Evolutionary conservation across 1,140 invertebrate genomes (phyloP).

Genomic region (Drosophila asahinai): DNA sequence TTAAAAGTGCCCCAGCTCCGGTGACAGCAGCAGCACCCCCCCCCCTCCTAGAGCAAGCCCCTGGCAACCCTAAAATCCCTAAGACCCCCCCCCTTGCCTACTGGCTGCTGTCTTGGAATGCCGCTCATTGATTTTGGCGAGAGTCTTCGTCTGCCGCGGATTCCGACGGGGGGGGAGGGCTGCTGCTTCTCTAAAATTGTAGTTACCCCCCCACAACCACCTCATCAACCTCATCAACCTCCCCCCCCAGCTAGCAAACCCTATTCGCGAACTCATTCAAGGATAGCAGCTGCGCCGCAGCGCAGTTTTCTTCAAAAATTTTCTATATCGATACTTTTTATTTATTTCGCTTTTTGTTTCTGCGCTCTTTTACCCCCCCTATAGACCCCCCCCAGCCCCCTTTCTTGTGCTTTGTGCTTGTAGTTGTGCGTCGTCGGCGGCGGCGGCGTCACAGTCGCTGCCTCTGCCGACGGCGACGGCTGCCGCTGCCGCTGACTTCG

Average conservation of each 20-base stretch:
- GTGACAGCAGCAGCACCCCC: neutral
- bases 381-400: neutral
- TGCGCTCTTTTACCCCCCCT: conserved; percentile 14
- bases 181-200: conserved; percentile 59
- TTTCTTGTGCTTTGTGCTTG: conserved; percentile 33
- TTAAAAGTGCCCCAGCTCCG: conserved; percentile 22
- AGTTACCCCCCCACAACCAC: conserved; percentile 37
- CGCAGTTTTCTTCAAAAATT: conserved; percentile 64
- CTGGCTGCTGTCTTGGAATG: conserved; percentile 23
- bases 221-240: neutral
- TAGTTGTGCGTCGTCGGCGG: conserved; percentile 41
- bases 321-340: conserved; percentile 70
- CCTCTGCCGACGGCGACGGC: neutral
- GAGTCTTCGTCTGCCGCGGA: neutral
- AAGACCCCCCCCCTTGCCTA: no score
- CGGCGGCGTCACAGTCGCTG: conserved; percentile 9
- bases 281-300: conserved; percentile 46
- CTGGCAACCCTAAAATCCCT: neutral
- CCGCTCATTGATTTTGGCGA: conserved; percentile 63
- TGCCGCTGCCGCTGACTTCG: conserved; percentile 26
- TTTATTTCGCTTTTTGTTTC: conserved; percentile 66
- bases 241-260: conserved; percentile 1
- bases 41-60: no score
- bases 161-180: no score
- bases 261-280: conserved; percentile 41